Evolutionary conservation across 2,888 invertebrate genomes (phyloP).

Genomic region (Metacarcinus magister): DNA sequence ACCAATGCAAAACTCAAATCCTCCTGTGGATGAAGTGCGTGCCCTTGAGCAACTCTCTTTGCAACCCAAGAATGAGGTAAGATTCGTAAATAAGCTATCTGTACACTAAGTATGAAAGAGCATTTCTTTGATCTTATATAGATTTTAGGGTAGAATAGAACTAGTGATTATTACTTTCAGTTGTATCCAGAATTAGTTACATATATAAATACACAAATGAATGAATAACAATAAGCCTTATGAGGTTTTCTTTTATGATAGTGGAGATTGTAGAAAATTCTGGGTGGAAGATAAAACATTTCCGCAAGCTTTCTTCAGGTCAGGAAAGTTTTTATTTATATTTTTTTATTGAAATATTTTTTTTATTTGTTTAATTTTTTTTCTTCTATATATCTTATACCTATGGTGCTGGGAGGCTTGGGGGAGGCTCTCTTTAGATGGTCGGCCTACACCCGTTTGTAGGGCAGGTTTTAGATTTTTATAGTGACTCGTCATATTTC

Average conservation of each 20-base stretch:
- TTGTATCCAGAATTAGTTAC: background rate
- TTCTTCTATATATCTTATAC: background rate
- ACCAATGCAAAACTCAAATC: constrained; percentile 75
- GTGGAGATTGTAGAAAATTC: too few relatives aligned
- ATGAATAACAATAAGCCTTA: too few relatives aligned
- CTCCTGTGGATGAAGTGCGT: constrained; percentile 80
- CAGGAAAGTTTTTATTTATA: too few relatives aligned
- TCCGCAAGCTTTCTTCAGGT: too few relatives aligned
- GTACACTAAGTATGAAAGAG: background rate
- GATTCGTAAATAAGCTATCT: background rate
- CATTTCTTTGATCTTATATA: background rate
- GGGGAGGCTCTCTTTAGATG: background rate
- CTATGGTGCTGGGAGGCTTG: background rate
- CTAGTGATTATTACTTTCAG: background rate
- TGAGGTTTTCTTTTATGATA: too few relatives aligned
- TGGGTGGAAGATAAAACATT: too few relatives aligned
- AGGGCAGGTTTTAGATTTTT: too few relatives aligned
- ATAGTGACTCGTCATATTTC: too few relatives aligned
- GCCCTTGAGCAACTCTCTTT: constrained; percentile 78
- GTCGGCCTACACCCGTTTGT: background rate
- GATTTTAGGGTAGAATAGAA: background rate
- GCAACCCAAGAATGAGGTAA: constrained; percentile 76
- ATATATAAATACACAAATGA: too few relatives aligned
- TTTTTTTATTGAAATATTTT: too few relatives aligned
- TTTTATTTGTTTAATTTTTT: too few relatives aligned